These are phyloP conservation scores for Andrena praecox DNA, from an alignment of 2,888 invertebrate species.

Conservation along the genomic window DNA sequence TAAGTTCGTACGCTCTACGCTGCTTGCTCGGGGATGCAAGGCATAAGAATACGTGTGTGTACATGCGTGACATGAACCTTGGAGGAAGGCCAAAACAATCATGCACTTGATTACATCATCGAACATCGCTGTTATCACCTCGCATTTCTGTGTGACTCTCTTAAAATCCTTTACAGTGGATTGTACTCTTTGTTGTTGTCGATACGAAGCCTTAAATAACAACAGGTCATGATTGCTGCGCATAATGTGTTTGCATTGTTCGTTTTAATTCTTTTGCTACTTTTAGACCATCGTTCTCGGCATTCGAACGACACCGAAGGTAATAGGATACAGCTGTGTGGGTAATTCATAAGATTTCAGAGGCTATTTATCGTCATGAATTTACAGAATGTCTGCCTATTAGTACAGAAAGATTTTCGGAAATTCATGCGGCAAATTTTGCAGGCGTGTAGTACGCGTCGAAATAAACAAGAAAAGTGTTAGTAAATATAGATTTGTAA, in stretches of 20 bases:
- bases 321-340: background rate
- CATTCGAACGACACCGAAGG: constrained; percentile 1
- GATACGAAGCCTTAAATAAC: background rate
- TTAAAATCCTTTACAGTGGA: background rate
- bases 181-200: background rate
- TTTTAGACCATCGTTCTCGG: background rate
- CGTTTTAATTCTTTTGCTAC: background rate
- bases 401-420: background rate
- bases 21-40: background rate
- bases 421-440: background rate
- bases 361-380: background rate
- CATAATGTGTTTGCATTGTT: background rate
- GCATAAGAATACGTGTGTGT: background rate
- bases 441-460: background rate
- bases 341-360: background rate
- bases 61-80: background rate
- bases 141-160: background rate
- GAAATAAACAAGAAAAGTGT: background rate
- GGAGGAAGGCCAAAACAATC: background rate
- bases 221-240: background rate
- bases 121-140: background rate
- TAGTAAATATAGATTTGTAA: background rate
- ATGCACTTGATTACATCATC: background rate
- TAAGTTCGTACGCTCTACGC: background rate
- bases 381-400: background rate